Conservation (phyloP, 2,888 invertebrate genomes). For the Helobdella robusta region DNA sequence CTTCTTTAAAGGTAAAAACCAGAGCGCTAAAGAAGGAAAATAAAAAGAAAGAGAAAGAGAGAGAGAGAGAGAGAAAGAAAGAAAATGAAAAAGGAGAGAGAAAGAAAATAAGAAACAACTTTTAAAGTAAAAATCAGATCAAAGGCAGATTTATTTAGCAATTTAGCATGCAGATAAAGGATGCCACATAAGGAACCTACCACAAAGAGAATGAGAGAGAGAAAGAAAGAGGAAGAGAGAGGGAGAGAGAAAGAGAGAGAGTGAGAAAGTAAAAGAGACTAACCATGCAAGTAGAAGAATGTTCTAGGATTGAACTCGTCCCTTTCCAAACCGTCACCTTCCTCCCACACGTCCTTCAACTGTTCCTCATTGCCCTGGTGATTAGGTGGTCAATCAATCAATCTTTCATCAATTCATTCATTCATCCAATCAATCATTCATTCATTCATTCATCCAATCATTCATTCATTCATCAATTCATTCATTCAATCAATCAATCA, state of each 20-base stretch:
- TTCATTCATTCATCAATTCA: neutral
- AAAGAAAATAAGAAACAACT: no score
- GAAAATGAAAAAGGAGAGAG: no score
- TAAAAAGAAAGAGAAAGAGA: no score
- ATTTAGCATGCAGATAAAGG: no score
- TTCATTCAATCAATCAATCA: neutral
- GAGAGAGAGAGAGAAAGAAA: no score
- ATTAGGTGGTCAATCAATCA: neutral
- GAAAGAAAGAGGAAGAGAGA: neutral
- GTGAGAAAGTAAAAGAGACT: conserved; percentile 37
- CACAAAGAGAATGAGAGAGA: neutral
- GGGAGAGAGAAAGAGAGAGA: neutral
- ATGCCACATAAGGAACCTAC: neutral
- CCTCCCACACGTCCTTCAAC: conserved; percentile 88
- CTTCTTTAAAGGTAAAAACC: no score
- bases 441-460: neutral
- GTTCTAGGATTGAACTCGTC: conserved; percentile 86
- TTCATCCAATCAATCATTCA: neutral
- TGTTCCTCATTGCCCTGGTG: conserved; percentile 77
- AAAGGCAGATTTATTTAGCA: no score
- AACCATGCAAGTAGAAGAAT: conserved; percentile 91
- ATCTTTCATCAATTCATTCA: no score
- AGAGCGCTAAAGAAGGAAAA: no score
- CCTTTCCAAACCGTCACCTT: conserved; percentile 78
- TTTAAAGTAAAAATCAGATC: no score